Percentiles rank a stretch among this genome's conserved stretches.
Conservation (phyloP, 2,888 invertebrate species). For the Sminthurinus aureus region DNA sequence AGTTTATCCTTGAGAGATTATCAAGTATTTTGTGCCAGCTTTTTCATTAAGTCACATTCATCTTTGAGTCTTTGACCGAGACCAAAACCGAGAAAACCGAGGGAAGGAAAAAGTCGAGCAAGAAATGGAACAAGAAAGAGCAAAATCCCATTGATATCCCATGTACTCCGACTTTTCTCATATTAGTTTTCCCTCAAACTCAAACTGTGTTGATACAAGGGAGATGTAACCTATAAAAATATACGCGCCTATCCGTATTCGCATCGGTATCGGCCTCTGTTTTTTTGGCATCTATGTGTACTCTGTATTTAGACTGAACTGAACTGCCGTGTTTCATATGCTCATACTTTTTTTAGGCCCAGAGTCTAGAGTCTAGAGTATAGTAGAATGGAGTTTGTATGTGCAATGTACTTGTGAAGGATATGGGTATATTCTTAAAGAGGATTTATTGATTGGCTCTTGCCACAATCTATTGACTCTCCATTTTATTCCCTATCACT, state of each 20-base stretch:
- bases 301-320: no score
- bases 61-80: neutral
- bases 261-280: neutral
- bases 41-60: slow-evolving; percentile 17
- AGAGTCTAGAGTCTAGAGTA: no score
- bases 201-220: no score
- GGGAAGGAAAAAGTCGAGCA: neutral
- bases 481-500: slow-evolving; percentile 26
- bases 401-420: no score
- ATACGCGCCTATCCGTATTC: neutral
- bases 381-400: no score
- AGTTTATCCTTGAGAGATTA: neutral
- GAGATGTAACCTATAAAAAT: no score
- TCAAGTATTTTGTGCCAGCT: slow-evolving; percentile 15
- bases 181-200: no score
- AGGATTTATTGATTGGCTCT: slow-evolving; percentile 27
- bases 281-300: no score
- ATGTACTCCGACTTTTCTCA: no score
- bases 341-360: neutral
- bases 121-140: neutral
- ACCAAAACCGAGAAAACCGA: no score
- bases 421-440: neutral
- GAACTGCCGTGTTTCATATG: neutral
- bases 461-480: slow-evolving; percentile 20
- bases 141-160: no score